Conservation (phyloP, 2,797 vertebrate species). For the Clarias platycephalus region DNA sequence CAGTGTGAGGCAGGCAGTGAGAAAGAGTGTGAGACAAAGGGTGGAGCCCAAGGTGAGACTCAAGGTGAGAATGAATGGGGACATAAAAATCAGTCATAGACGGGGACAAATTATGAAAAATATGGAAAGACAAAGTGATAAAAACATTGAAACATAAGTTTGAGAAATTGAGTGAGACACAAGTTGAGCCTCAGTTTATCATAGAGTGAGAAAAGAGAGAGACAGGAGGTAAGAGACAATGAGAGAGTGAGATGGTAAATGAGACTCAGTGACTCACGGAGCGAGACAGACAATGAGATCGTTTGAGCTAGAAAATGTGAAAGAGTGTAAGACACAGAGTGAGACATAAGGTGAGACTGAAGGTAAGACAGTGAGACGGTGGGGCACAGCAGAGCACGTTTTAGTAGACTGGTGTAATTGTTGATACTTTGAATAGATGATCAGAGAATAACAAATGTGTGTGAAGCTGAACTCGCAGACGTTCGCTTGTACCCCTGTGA, state of each 20-base stretch:
- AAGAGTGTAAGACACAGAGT: background rate
- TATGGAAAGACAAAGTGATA: too few species aligned
- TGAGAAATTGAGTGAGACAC: background rate
- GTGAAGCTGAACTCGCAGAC: background rate
- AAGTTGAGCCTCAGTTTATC: background rate
- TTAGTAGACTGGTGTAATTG: background rate
- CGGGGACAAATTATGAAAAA: background rate
- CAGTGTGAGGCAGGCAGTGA: background rate
- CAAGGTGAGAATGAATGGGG: too few species aligned
- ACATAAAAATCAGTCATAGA: background rate
- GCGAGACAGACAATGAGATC: background rate
- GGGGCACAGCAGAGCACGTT: background rate
- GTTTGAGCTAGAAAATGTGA: background rate
- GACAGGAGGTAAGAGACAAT: background rate
- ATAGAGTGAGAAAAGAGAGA: background rate
- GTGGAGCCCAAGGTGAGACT: background rate
- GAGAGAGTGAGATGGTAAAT: background rate
- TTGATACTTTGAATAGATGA: background rate
- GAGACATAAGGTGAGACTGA: background rate
- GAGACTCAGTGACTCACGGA: background rate
- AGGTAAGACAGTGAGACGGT: background rate
- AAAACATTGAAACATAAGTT: background rate
- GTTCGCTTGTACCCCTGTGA: constrained; percentile 78
- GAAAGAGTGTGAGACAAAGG: background rate
- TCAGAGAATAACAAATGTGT: background rate